Evolutionary conservation across 2,113 vertebrate species (phyloP).

Genomic region (Anoura caudifer): DNA sequence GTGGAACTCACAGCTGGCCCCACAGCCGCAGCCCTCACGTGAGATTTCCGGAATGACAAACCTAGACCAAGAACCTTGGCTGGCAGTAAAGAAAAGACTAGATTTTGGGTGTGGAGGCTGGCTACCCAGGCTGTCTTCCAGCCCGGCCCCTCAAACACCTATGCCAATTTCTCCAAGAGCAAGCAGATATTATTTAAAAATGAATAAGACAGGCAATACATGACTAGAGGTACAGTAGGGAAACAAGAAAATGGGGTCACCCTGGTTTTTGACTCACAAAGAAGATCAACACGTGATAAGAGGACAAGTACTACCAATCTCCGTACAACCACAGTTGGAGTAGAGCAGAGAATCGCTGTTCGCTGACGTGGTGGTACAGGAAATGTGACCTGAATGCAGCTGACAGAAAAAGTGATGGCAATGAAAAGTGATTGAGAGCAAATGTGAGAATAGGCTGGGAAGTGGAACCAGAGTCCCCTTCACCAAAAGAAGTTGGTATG

Average conservation of each 20-base stretch:
- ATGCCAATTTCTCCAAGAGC: background rate
- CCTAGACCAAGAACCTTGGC: background rate
- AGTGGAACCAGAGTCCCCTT: background rate
- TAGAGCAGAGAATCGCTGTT: background rate
- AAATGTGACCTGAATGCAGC: background rate
- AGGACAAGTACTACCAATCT: background rate
- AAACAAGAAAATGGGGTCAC: slow-evolving; percentile 7
- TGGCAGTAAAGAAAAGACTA: background rate
- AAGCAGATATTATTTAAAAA: background rate
- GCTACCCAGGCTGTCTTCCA: background rate
- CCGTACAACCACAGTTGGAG: background rate
- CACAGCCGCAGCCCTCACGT: background rate
- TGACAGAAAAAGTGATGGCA: background rate
- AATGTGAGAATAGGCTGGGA: background rate
- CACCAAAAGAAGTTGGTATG: background rate
- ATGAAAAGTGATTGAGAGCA: background rate
- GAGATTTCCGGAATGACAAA: background rate
- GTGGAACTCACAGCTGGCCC: background rate
- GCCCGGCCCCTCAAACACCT: background rate
- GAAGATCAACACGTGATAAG: background rate
- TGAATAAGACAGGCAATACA: background rate
- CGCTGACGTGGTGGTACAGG: background rate
- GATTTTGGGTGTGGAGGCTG: background rate
- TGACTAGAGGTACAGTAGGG: background rate
- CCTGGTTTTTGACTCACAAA: background rate